Percentiles rank a stretch among this genome's conserved stretches.
phyloP scores from a whole-genome alignment of 2,113 vertebrate genomes.

The Mus musculus region DNA sequence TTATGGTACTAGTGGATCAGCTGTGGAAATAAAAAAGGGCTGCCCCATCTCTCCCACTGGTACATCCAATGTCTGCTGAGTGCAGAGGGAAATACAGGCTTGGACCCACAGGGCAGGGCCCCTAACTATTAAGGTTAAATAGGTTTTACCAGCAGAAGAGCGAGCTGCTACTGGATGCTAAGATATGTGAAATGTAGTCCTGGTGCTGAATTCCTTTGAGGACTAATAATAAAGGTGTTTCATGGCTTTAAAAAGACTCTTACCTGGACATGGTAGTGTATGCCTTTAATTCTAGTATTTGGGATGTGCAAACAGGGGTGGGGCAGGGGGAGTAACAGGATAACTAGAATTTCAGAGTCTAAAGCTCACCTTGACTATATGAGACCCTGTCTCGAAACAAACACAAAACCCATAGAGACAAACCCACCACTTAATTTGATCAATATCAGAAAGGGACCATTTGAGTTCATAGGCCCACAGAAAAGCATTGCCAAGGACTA shows the following conservation, averaged over 20 bases:
- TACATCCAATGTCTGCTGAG: background rate
- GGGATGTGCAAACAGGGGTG: background rate
- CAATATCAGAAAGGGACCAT: background rate
- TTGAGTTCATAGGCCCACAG: background rate
- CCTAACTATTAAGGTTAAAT: background rate
- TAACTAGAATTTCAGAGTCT: background rate
- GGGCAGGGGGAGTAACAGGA: too few relatives aligned
- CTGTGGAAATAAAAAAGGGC: background rate
- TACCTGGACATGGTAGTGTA: background rate
- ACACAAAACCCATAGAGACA: background rate
- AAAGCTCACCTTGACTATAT: background rate
- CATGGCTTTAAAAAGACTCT: background rate
- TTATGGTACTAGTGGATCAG: background rate
- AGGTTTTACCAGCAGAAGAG: background rate
- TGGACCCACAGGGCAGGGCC: background rate
- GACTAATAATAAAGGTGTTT: background rate
- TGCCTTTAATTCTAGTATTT: background rate
- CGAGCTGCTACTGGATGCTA: background rate
- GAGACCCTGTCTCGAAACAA: background rate
- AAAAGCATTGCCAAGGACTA: background rate
- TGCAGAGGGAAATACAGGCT: background rate
- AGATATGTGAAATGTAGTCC: background rate
- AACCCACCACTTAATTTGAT: background rate
- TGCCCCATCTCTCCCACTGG: background rate
- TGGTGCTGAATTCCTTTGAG: background rate